Evolutionary conservation across 2,888 invertebrate genomes (phyloP), one percentile per base, ranked within the genome.

Genomic region (Campopleginae sp.): DNA sequence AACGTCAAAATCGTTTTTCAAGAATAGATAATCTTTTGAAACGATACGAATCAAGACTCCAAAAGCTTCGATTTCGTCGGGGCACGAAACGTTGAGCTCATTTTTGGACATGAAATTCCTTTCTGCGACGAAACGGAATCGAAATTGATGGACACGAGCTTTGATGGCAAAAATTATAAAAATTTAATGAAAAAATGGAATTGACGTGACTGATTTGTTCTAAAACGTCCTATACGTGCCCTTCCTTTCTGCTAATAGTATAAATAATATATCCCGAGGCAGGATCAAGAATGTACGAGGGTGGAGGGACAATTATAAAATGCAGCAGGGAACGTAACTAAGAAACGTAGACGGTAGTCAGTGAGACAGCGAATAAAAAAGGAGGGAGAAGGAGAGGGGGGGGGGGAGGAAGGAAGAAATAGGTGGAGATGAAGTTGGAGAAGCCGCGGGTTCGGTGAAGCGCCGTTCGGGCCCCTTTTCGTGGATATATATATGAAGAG

Each of bases 191-290:
- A 27, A 27, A 27, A 27, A 10, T 58, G 23, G 27, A 27, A 27
- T 27, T 27, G 4, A n/a, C 17, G 63, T 2, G 6, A 19, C 23
- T 31, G 17, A 46, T 31, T n/a, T 12, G 44, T 31, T 6, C 33
- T 72, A n/a, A 51, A 76, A 77, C 31, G 42, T 17, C 77, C 77
- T 44, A 66, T 77, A 42, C 19, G 27, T 44, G 3, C 4, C 27
- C 23, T 77, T 58, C 31, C 78, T 58, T 58, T 44, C 31, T 78
- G 70, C 58, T 70, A 44, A 70, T 78, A 70, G 68, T 58, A 70
- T 77, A 51, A 65, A 66, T 70, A 78, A 78, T 46, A 70, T 46
- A 78, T 70, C 68, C 44, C 70, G 58, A 78, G 65, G 63, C 51
- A 80, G 54, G 65, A 42, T 79, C 46, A 80, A 31, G 17, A 80